Evolutionary conservation across 2,888 invertebrate species (phyloP).

Genomic region (Pristionchus mayeri): DNA sequence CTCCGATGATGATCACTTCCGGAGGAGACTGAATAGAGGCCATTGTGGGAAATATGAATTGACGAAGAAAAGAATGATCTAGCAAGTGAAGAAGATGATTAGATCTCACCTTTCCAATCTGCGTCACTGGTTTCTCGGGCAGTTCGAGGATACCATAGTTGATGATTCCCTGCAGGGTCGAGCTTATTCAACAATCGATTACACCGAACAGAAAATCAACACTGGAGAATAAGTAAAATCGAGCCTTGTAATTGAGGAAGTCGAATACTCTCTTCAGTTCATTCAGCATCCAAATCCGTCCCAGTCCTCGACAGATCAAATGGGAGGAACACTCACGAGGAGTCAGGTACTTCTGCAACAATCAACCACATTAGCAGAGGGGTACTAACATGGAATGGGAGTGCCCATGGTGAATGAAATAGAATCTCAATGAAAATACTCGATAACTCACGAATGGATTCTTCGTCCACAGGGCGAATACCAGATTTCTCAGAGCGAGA

Average conservation of each 20-base stretch:
- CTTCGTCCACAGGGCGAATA: constrained; percentile 77
- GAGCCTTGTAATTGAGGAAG: constrained; percentile 58
- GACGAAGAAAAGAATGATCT: background rate
- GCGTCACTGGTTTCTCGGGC: constrained; percentile 49
- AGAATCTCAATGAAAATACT: background rate
- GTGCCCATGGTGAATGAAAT: background rate
- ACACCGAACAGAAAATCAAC: no score
- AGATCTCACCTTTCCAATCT: constrained; percentile 18
- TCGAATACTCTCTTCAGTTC: constrained; percentile 60
- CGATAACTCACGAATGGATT: constrained; percentile 75
- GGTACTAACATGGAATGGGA: background rate
- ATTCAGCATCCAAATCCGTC: constrained; percentile 63
- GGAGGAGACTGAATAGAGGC: background rate
- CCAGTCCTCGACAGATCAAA: constrained; percentile 66
- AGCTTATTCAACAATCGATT: background rate
- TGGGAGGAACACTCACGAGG: constrained; percentile 55
- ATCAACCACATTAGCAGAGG: background rate
- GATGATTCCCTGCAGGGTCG: constrained; percentile 57
- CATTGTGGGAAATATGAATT: background rate
- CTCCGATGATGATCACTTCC: constrained; percentile 78
- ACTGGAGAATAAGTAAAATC: no score
- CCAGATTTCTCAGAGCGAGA: constrained; percentile 78
- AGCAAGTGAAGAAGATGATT: background rate
- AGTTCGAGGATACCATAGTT: constrained; percentile 64
- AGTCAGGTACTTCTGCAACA: constrained; percentile 65